Base-by-base conservation (phyloP, 2,888 invertebrate species). In the Molanna angustata region DNA sequence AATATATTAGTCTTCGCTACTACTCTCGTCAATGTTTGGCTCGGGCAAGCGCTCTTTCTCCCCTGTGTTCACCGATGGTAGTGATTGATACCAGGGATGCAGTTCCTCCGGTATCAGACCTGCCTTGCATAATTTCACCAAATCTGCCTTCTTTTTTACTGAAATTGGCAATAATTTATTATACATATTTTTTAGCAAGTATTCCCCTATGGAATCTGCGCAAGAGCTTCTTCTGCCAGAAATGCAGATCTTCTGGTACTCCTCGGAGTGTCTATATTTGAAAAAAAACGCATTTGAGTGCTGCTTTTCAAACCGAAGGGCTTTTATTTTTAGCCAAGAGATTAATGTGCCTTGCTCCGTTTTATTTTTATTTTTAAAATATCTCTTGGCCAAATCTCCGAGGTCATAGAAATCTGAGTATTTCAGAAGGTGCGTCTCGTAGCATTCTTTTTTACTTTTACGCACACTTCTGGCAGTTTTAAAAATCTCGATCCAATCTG, bases 341-440 rank as follows among this genome's bases (percentile, higher is more conserved):
- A 27, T 27, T 27, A 11, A 7, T 6, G 6, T 27, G 7, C 11
- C 27, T 27, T 6, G 7, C 27, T 27, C 27, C 6, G 6, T 27
- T 27, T 11, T 6, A 27, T 27, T 27, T 27, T 11, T 27, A 11
- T 27, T 27, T 27, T 27, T 27, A 6, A 27, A 7, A 27, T 7
- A 27, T 11, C 11, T 27, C 11, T 6, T 27, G 27, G 35, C 6
- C 35, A 35, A 35, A 35, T 35, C 35, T 13, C 4, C 4, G 6
- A 35, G 35, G 14, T 35, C 13, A 35, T 35, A 35, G 13, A 35
- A 35, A 35, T 35, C 35, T 4, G 7, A 35, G 13, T n/a, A 35
- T 9, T 35, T 6, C 9, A 35, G 35, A 6, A 9, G 7, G 4
- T 35, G 6, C 13, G 13, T 13, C 4, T 35, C 13, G 13, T 35